Conservation (phyloP, 2,113 vertebrate species). For the Sminthopsis crassicaudata region DNA sequence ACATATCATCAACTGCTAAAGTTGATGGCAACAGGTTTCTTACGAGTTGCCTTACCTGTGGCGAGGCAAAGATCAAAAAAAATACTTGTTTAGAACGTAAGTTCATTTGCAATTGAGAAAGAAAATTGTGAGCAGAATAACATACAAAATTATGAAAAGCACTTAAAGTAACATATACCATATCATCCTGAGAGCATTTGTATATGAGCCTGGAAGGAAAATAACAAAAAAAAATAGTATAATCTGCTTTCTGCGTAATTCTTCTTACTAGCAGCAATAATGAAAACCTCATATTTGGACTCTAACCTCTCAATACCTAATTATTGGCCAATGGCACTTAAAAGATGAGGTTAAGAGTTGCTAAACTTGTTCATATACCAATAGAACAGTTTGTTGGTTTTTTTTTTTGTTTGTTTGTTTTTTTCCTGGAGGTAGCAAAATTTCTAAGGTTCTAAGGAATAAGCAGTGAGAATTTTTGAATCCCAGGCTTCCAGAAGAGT, state of each 20-base stretch:
- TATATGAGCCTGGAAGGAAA: background rate
- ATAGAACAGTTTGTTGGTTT: background rate
- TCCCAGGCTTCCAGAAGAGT: background rate
- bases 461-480: background rate
- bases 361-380: background rate
- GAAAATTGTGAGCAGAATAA: background rate
- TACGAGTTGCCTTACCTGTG: background rate
- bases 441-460: background rate
- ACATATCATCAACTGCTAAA: background rate
- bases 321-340: background rate
- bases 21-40: background rate
- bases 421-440: background rate
- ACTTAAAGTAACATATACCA: background rate
- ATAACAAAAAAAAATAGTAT: background rate
- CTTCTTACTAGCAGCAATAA: background rate
- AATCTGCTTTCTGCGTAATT: background rate
- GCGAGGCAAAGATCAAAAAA: background rate
- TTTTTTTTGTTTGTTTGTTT: no score
- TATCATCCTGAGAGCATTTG: background rate
- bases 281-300: background rate
- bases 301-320: background rate
- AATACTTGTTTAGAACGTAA: background rate
- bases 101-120: background rate
- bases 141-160: background rate
- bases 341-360: background rate